Percentiles rank a stretch among this genome's conserved stretches.
phyloP scores from a whole-genome alignment of 2,797 vertebrate genomes.

The Urosaurus nigricauda region DNA sequence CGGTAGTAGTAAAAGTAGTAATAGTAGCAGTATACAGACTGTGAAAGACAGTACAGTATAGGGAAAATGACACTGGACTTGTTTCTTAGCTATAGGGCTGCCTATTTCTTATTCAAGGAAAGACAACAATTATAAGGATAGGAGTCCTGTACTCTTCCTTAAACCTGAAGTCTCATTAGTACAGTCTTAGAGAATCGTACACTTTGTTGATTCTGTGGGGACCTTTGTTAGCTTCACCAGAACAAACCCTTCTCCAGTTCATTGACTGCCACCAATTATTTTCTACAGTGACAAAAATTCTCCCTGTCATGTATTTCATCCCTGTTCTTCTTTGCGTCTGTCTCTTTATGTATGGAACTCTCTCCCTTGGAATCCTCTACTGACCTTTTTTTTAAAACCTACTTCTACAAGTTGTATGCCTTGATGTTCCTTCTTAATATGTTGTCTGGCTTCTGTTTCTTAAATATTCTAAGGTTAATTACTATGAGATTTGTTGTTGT shows the following conservation, averaged over 20 bases:
- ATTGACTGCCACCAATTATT: not conserved
- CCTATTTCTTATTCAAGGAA: slow-evolving; percentile 43
- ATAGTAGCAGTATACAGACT: not conserved
- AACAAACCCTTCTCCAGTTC: not conserved
- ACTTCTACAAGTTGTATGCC: not conserved
- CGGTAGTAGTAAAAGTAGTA: no score
- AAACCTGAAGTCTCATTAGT: slow-evolving; percentile 19
- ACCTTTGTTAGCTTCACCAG: not conserved
- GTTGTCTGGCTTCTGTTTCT: not conserved
- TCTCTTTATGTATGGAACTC: not conserved
- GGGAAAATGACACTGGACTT: not conserved
- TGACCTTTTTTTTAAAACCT: not conserved
- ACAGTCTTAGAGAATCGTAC: slow-evolving; percentile 18
- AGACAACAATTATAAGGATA: not conserved
- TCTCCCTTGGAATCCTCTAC: not conserved
- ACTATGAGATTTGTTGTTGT: not conserved
- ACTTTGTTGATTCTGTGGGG: no score
- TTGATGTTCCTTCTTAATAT: not conserved
- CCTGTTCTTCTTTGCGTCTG: not conserved
- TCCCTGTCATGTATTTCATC: not conserved
- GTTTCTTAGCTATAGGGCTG: not conserved
- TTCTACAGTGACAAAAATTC: not conserved
- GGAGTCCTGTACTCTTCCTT: slow-evolving; percentile 19
- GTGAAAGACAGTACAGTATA: not conserved
- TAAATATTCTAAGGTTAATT: not conserved